phyloP scores from a whole-genome alignment of 2,113 vertebrate species.

The Taxidea taxus region DNA sequence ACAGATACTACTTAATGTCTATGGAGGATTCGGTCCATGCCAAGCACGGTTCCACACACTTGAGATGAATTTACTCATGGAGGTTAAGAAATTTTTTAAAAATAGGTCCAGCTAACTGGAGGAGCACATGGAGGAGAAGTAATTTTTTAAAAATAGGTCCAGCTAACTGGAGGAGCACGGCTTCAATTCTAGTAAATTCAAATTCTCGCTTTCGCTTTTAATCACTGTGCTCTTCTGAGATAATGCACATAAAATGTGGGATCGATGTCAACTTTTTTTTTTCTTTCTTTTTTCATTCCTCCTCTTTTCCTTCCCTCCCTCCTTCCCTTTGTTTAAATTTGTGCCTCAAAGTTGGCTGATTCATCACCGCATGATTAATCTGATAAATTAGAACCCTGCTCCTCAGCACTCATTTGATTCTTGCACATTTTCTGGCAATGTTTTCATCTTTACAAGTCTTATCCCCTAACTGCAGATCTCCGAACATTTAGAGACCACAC shows the following conservation, averaged over 20 bases:
- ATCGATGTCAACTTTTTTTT: background rate
- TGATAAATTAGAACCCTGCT: background rate
- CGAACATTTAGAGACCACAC: background rate
- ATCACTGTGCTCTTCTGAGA: background rate
- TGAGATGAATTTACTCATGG: background rate
- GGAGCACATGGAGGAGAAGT: too few relatives aligned
- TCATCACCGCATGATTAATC: background rate
- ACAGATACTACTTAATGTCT: background rate
- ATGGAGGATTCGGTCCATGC: background rate
- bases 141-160: background rate
- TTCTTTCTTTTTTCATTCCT: background rate
- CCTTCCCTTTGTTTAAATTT: background rate
- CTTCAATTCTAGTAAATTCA: background rate
- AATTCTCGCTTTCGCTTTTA: background rate
- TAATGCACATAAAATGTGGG: rapidly evolving
- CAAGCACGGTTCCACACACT: background rate
- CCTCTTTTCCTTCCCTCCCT: too few relatives aligned
- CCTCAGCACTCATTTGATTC: background rate
- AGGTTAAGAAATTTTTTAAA: background rate
- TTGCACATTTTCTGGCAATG: background rate
- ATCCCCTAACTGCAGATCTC: background rate
- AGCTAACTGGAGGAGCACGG: background rate
- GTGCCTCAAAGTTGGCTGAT: background rate
- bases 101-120: background rate
- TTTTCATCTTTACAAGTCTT: background rate